Percentiles rank a stretch among this genome's conserved stretches.
phyloP scores from a whole-genome alignment of 2,888 invertebrate species.

The Agrilus biguttatus region DNA sequence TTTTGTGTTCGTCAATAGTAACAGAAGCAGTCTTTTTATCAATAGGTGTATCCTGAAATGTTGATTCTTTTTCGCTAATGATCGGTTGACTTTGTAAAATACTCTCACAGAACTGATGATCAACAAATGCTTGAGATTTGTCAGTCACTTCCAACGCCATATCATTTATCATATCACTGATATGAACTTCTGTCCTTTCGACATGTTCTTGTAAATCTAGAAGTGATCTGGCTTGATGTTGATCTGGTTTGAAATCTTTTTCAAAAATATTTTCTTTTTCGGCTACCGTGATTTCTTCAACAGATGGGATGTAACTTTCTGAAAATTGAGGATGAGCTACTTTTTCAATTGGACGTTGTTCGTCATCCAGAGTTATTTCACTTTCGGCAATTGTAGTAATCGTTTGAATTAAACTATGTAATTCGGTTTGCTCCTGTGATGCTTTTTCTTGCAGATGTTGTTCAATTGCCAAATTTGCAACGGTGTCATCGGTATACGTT shows the following conservation, averaged over 20 bases:
- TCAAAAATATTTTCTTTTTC: constrained; percentile 33
- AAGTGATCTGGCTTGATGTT: constrained; percentile 22
- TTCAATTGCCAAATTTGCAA: constrained; percentile 30
- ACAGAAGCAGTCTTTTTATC: constrained; percentile 29
- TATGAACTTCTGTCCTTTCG: constrained; percentile 27
- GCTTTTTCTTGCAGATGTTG: constrained; percentile 34
- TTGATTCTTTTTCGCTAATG: constrained; percentile 28
- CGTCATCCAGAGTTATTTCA: constrained; percentile 36
- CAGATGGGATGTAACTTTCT: constrained; percentile 30
- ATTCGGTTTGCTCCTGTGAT: constrained; percentile 35
- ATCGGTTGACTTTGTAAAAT: constrained; percentile 29
- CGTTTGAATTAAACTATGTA: constrained; percentile 38
- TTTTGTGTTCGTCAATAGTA: constrained; percentile 28
- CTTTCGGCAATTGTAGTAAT: constrained; percentile 42
- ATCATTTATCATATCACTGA: constrained; percentile 22
- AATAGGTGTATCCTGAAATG: constrained; percentile 27
- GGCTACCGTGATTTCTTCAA: constrained; percentile 31
- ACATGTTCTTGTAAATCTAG: constrained; percentile 30
- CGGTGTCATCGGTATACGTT: constrained; percentile 39
- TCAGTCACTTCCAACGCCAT: constrained; percentile 20
- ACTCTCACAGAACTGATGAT: constrained; percentile 32
- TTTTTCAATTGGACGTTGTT: constrained; percentile 32
- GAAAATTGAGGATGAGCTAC: constrained; percentile 30
- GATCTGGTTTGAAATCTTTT: constrained; percentile 18
- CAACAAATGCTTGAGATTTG: constrained; percentile 30